A percentile compares a stretch with the other conserved stretches of the same genome.
Evolutionary conservation across 2,888 invertebrate genomes (phyloP).

Genomic region (Ormyrus thymus): DNA sequence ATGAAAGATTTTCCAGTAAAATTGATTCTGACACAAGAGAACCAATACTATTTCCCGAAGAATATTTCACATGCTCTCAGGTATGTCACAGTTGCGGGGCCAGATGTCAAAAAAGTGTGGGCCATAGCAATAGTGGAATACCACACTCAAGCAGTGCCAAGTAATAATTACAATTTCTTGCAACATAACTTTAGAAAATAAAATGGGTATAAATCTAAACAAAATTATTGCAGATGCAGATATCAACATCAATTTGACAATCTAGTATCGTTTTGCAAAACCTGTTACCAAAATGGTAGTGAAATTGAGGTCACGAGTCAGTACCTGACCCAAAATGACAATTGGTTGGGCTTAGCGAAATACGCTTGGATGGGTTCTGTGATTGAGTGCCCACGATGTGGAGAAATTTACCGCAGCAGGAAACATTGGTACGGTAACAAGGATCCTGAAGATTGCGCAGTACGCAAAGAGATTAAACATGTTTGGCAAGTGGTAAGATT

Average conservation of each 20-base stretch:
- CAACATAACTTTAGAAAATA: background rate
- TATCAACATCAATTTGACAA: slow-evolving; percentile 88
- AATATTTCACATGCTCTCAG: slow-evolving; percentile 86
- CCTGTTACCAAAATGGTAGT: slow-evolving; percentile 79
- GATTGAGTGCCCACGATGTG: slow-evolving; percentile 85
- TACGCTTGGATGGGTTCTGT: slow-evolving; percentile 88
- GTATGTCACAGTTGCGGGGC: slow-evolving; percentile 83
- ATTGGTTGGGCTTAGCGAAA: slow-evolving; percentile 82
- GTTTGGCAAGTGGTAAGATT: slow-evolving; percentile 77
- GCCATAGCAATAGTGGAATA: slow-evolving; percentile 80
- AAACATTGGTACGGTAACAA: slow-evolving; percentile 90
- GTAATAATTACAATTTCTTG: slow-evolving; percentile 57
- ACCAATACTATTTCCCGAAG: slow-evolving; percentile 82
- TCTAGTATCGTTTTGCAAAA: slow-evolving; percentile 80
- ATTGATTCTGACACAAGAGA: slow-evolving; percentile 78
- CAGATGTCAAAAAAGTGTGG: slow-evolving; percentile 82
- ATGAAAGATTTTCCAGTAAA: slow-evolving; percentile 85
- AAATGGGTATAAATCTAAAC: too few species aligned
- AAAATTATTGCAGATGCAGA: slow-evolving; percentile 71
- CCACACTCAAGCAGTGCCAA: slow-evolving; percentile 76
- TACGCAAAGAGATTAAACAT: slow-evolving; percentile 78
- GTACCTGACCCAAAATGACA: slow-evolving; percentile 74
- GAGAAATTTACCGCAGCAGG: slow-evolving; percentile 83
- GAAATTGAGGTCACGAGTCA: slow-evolving; percentile 79
- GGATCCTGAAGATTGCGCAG: slow-evolving; percentile 82